phyloP scores from a whole-genome alignment of 2,888 invertebrate species.

The Strigamia crassipes region DNA sequence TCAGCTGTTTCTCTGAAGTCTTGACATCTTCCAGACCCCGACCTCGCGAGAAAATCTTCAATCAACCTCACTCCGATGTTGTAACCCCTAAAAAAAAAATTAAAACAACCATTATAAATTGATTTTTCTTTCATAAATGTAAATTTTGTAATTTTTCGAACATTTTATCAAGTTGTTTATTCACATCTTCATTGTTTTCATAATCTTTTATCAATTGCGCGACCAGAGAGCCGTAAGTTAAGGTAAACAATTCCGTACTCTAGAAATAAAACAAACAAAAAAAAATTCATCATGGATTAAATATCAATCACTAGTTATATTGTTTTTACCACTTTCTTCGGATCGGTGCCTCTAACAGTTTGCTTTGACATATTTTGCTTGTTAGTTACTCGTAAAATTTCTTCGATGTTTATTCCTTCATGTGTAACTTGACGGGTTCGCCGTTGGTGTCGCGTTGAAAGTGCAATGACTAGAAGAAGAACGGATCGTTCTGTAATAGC shows the following conservation, averaged over 20 bases:
- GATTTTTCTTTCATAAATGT: too few relatives aligned
- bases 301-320: background rate
- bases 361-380: slow-evolving; percentile 70
- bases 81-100: slow-evolving; percentile 78
- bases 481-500: background rate
- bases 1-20: slow-evolving; percentile 98
- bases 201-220: slow-evolving; percentile 95
- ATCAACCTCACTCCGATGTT: slow-evolving; percentile 97
- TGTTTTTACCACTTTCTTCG: slow-evolving; percentile 74
- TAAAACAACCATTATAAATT: too few relatives aligned
- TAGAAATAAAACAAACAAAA: slow-evolving; percentile 41
- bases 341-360: slow-evolving; percentile 69
- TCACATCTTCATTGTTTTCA: slow-evolving; percentile 96
- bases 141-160: slow-evolving; percentile 25
- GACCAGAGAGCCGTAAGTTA: slow-evolving; percentile 97
- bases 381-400: background rate
- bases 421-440: background rate
- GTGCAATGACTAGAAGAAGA: background rate
- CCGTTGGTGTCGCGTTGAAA: background rate
- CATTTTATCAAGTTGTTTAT: slow-evolving; percentile 90
- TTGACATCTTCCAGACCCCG: slow-evolving; percentile 83
- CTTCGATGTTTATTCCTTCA: too few relatives aligned
- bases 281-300: background rate
- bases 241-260: slow-evolving; percentile 78
- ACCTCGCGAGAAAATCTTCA: slow-evolving; percentile 95